Evolutionary conservation across 2,113 vertebrate genomes (phyloP).

Genomic region (Dromas ardeola): DNA sequence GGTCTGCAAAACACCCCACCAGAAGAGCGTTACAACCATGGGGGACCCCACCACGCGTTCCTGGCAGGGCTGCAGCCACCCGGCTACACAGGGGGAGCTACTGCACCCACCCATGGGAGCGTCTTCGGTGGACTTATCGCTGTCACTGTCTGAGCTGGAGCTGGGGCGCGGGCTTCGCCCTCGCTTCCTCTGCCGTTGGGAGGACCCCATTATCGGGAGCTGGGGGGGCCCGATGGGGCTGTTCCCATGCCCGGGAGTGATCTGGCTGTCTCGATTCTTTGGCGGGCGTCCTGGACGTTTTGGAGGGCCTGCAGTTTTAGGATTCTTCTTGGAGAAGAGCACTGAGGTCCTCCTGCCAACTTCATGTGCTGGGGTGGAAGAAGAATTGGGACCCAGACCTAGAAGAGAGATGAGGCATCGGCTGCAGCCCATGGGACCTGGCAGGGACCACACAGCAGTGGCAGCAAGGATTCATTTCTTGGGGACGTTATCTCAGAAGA

Average conservation of each 20-base stretch:
- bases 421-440: background rate
- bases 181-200: constrained; percentile 88
- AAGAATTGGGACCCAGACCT: constrained; percentile 88
- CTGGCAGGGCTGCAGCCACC: accelerated
- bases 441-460: accelerated
- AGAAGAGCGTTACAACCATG: background rate
- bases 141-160: constrained; percentile 95
- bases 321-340: constrained; percentile 98
- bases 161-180: constrained; percentile 90
- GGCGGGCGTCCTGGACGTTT: constrained; percentile 95
- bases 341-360: constrained; percentile 96
- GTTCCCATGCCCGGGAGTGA: constrained; percentile 80
- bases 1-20: constrained; percentile 73
- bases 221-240: constrained; percentile 92
- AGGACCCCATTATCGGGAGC: constrained; percentile 84
- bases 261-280: constrained; percentile 92
- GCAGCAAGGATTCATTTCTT: background rate
- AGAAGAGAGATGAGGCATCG: background rate
- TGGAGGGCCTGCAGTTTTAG: constrained; percentile 91
- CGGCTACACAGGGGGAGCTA: background rate
- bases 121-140: constrained; percentile 83
- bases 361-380: constrained; percentile 90
- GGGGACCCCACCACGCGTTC: accelerated
- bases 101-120: constrained; percentile 77
- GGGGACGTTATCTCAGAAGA: background rate